phyloP scores from a whole-genome alignment of 2,113 vertebrate species.

The Scophthalmus maximus region DNA sequence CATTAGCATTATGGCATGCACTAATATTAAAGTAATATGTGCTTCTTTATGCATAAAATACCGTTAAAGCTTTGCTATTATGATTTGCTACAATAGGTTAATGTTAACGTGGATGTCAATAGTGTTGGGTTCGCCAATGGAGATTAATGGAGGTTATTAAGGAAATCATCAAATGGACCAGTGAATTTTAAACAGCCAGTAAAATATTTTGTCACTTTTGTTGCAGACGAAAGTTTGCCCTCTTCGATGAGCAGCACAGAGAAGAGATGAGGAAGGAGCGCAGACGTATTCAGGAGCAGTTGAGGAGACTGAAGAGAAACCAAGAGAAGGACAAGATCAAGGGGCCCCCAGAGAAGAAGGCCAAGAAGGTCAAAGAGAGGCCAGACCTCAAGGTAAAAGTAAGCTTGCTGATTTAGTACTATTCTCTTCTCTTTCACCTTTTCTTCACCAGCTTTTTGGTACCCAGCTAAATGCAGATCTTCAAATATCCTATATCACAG shows the following conservation, averaged over 20 bases:
- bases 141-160: neutral
- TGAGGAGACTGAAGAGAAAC: constrained; percentile 94
- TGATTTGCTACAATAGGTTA: too few relatives aligned
- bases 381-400: constrained; percentile 95
- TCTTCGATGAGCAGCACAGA: constrained; percentile 97
- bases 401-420: constrained; percentile 68
- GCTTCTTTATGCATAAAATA: too few relatives aligned
- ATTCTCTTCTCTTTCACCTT: constrained; percentile 15
- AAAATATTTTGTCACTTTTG: neutral
- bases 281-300: constrained; percentile 94
- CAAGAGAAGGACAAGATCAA: constrained; percentile 97
- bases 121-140: neutral
- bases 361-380: constrained; percentile 97
- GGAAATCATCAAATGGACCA: neutral
- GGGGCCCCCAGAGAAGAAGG: constrained; percentile 96
- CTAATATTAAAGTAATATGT: too few relatives aligned
- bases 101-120: too few relatives aligned
- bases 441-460: constrained; percentile 13
- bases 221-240: constrained; percentile 94
- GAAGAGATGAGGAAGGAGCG: constrained; percentile 98
- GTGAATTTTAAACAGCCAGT: neutral
- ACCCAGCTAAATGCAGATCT: neutral
- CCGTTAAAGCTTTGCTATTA: too few relatives aligned
- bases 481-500: neutral
- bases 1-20: too few relatives aligned